phyloP scores from a whole-genome alignment of 2,113 vertebrate species.

The Etheostoma cragini region DNA sequence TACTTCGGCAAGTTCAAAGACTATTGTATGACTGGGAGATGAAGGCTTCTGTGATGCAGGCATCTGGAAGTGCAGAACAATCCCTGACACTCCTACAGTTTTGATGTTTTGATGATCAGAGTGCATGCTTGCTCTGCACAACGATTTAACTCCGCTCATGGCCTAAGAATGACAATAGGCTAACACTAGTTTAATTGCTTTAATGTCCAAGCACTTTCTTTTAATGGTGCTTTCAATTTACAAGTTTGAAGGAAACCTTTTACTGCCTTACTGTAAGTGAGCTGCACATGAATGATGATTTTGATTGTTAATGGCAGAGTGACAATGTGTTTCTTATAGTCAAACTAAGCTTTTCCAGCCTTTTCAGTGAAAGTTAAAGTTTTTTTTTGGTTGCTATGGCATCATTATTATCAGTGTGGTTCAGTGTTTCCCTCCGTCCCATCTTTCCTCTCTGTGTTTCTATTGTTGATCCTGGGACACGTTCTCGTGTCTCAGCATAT shows the following conservation, averaged over 20 bases:
- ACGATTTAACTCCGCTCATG: background rate
- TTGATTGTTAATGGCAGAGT: background rate
- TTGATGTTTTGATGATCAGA: background rate
- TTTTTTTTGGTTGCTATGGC: no score
- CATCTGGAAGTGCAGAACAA: background rate
- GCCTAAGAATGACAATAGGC: background rate
- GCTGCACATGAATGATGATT: background rate
- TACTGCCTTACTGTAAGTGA: background rate
- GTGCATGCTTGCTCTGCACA: background rate
- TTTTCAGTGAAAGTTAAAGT: background rate
- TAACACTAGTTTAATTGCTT: background rate
- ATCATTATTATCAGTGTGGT: no score
- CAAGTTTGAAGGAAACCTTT: background rate
- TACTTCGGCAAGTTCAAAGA: conserved; percentile 40
- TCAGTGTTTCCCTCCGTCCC: no score
- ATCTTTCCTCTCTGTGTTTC: no score
- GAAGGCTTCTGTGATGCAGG: background rate
- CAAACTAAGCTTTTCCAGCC: background rate
- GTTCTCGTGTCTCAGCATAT: no score
- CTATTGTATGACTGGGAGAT: conserved; percentile 17
- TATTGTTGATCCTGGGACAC: no score
- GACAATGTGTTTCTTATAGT: background rate
- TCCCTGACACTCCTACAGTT: background rate
- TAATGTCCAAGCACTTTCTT: background rate
- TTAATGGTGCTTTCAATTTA: background rate